Conservation (phyloP, 2,888 invertebrate genomes). For the Xestobium rufovillosum region DNA sequence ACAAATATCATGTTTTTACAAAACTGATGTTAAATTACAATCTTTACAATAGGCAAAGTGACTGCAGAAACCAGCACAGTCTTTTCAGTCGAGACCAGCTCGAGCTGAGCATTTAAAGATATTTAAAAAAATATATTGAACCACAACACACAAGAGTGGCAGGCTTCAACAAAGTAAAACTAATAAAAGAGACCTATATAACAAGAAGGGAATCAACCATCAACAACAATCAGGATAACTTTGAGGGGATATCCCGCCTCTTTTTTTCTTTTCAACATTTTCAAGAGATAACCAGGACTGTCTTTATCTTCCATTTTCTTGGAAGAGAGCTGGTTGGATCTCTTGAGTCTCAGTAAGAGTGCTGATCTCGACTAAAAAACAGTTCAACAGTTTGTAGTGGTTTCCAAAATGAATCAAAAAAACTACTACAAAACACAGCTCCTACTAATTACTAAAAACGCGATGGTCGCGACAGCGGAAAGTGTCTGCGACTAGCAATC, state of each 20-base stretch:
- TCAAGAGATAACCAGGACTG: constrained; percentile 17
- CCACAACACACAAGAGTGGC: no score
- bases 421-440: neutral
- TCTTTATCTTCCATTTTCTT: constrained; percentile 17
- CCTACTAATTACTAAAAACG: no score
- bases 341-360: no score
- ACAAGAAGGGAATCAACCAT: constrained; percentile 21
- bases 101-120: constrained; percentile 27
- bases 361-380: constrained; percentile 32
- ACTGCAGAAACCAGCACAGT: constrained; percentile 29
- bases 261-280: no score
- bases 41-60: constrained; percentile 30
- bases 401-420: constrained; percentile 2
- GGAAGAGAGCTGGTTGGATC: no score
- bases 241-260: constrained; percentile 36
- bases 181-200: no score
- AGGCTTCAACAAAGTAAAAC: no score
- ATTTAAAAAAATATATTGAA: no score
- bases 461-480: no score
- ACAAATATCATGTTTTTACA: constrained; percentile 40
- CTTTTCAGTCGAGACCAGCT: constrained; percentile 37
- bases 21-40: constrained; percentile 39
- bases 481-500: no score
- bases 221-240: constrained; percentile 35
- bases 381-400: constrained; percentile 4